A percentile compares a stretch with the other conserved stretches of the same genome.
Evolutionary conservation across 92 coral and sea anemone species (phyloP).

Genomic region (Paragorgia papillata): DNA sequence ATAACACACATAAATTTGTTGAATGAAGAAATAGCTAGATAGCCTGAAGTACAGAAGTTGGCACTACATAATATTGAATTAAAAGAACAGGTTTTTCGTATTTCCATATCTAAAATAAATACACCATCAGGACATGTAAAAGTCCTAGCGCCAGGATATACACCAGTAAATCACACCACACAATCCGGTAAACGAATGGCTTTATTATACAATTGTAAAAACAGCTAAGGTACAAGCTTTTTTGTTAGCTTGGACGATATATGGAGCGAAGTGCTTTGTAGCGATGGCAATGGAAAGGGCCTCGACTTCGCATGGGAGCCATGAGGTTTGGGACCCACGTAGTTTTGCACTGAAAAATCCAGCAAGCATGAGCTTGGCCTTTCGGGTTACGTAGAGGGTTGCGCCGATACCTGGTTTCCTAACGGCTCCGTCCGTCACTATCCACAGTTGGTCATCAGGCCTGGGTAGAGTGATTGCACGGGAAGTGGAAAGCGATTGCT

Average conservation of each 20-base stretch:
- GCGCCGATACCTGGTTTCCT: too few relatives aligned
- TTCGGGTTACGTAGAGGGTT: constrained; percentile 37
- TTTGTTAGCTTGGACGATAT: constrained; percentile 39
- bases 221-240: constrained; percentile 11
- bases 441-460: constrained; percentile 62
- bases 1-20: too few relatives aligned
- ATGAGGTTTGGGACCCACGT: constrained; percentile 20
- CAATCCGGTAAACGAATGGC: too few relatives aligned
- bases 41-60: too few relatives aligned
- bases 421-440: constrained; percentile 56
- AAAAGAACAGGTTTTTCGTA: too few relatives aligned
- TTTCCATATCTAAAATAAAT: too few relatives aligned
- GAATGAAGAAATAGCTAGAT: too few relatives aligned
- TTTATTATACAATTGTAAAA: too few relatives aligned
- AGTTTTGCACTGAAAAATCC: constrained; percentile 56
- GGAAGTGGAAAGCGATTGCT: constrained; percentile 25
- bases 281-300: constrained; percentile 47
- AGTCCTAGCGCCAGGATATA: too few relatives aligned
- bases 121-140: too few relatives aligned
- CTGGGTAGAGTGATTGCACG: constrained; percentile 36
- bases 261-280: constrained; percentile 54
- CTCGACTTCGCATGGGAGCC: constrained; percentile 56
- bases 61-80: too few relatives aligned
- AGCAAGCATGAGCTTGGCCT: constrained; percentile 44
- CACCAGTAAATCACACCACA: too few relatives aligned